Base-by-base conservation (phyloP, 2,113 vertebrate genomes). In the Tupaia tana region DNA sequence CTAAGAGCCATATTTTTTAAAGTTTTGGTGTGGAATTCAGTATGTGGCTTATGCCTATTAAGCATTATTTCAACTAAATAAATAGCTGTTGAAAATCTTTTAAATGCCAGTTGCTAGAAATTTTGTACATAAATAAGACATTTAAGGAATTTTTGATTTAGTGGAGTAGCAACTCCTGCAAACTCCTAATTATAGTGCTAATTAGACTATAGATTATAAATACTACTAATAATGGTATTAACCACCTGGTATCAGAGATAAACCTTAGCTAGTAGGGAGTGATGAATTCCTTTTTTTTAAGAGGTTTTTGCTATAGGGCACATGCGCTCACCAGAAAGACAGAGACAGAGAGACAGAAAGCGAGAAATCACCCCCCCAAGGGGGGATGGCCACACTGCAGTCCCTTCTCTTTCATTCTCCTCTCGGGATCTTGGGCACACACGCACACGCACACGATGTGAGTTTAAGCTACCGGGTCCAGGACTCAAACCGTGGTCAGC, bases 141-240 rank as follows among this genome's bases (percentile, higher is more conserved):
- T 70, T 56, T 14, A 89, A 80, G 27, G 12, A 81, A 61, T 43
- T 94, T 24, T 71, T 80, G 13, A 74, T 95, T 91, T 94, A 71
- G 22, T 89, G 43, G 80, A 89, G 27, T 69, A 61, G 20, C 19
- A n/a, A 86, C 73, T 70, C 9, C 2, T 58, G 7, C 27, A 58
- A 78, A 92, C 6, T 54, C 59, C n/a, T 75, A 90, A 52, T 15
- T 75, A 3, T 59, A 34, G 8, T 54, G 31, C 14, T 78, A 82
- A 80, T 66, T 73, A 54, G 61, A 52, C 6, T 25, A 0, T 73
- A 54, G 61, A 52, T 4, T 25, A 0, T 24, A 59, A 83, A 12
- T 43, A 67, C 24, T 73, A 73, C 63, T 79, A 22, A 52, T 88
- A 52, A 61, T 56, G 24, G 2, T 52, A 15, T 91, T 52, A 80